Base-by-base conservation (phyloP, 1,140 invertebrate genomes). In the Diorhabda elongata region DNA sequence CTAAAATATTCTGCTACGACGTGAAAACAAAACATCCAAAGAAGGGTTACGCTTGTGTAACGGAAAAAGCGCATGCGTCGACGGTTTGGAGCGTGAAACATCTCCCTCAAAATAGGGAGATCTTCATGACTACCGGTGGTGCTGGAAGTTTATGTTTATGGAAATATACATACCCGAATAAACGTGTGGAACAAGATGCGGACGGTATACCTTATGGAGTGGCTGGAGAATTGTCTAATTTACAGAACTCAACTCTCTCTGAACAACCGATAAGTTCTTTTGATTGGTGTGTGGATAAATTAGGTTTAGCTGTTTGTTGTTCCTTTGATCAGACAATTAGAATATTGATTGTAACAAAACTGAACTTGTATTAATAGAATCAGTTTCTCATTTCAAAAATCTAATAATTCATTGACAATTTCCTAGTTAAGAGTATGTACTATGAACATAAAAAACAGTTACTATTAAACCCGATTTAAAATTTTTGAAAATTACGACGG, bases 311-410 rank as follows among this genome's bases (percentile, higher is more conserved):
- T 52, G 89, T 97, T 3, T 94, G 93, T 77, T 93, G 93, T 3
- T 88, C 94, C 0, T 97, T 98, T 80, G 96, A 98, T 84, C 96
- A 98, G 82, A 90, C 88, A 67, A 78, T 98, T n/a, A 84, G 95
- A 41, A 87, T 98, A 4, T 78, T 98, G 52, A 91, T 98, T 62
- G 90, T 92, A 7, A 98, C 96, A 2, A 97, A 96, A 83, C 83
- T 98, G 0, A 95, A 96, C 82, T 71, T 76, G 42, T 77, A 73
- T 71, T 77, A 73, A 75, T 45, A 67, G 42, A 42, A 26, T 26
- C 26, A 26, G 26, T 26, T 7, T 64, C 26, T 64, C 26, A 8
- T 65, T 52, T 52, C 5, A 26, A 58, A 7, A n/a, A 58, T 7
- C 7, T 5, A 58, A 4, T 58, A 58, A 58, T 7, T 0, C 3